Evolutionary conservation across 64 coral and sea anemone species (phyloP).

Genomic region (Actinia tenebrosa): DNA sequence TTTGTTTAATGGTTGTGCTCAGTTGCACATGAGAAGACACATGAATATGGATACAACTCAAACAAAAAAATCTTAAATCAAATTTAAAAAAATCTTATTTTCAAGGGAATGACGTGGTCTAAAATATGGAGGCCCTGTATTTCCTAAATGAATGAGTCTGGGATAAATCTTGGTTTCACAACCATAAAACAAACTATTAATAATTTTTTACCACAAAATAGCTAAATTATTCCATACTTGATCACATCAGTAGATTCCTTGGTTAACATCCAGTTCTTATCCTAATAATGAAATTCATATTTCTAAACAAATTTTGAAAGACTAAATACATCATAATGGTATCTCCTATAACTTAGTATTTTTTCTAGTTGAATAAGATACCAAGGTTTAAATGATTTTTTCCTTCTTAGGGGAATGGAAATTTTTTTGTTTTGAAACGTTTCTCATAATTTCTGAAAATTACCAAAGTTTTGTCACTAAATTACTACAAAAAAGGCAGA

Average conservation of each 20-base stretch:
- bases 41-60: too few relatives aligned
- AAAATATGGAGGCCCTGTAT: too few relatives aligned
- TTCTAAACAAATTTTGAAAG: neutral
- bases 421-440: neutral
- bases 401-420: neutral
- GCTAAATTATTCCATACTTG: neutral
- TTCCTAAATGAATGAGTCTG: too few relatives aligned
- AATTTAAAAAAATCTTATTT: too few relatives aligned
- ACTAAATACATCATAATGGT: neutral
- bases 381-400: neutral
- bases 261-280: neutral
- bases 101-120: too few relatives aligned
- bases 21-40: too few relatives aligned
- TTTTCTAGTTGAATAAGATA: neutral
- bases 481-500: neutral
- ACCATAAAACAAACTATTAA: neutral
- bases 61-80: too few relatives aligned
- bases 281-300: neutral
- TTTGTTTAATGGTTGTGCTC: too few relatives aligned
- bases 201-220: neutral
- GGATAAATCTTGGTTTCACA: too few relatives aligned
- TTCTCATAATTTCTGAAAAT: neutral
- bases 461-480: too few relatives aligned
- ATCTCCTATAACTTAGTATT: neutral
- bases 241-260: neutral